These are phyloP conservation scores for Zophobas morio DNA, from an alignment of 1,140 invertebrate genomes.

Conservation along the genomic window DNA sequence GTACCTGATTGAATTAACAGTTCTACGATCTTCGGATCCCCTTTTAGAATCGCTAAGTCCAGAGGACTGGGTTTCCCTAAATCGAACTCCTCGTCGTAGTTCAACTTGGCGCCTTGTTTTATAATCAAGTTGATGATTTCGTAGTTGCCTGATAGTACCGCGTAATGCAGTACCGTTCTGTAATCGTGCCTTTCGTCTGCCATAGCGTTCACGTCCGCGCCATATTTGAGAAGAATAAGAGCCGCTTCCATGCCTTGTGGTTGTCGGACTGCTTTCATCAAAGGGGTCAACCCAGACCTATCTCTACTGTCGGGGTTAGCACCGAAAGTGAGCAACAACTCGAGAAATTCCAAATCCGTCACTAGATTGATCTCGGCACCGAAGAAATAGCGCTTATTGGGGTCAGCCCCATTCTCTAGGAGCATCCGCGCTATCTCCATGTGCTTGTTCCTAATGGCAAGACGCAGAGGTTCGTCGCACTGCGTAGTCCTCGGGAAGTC, in stretches of 20 bases:
- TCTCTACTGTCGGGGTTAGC: conserved; percentile 90
- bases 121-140: conserved; percentile 86
- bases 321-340: conserved; percentile 86
- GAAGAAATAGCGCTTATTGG: conserved; percentile 89
- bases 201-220: conserved; percentile 87
- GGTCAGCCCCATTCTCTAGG: conserved; percentile 81
- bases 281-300: conserved; percentile 85
- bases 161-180: conserved; percentile 89
- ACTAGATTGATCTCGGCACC: conserved; percentile 92
- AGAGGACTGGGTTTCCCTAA: conserved; percentile 87
- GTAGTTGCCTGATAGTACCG: conserved; percentile 84
- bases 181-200: conserved; percentile 86
- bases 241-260: conserved; percentile 85
- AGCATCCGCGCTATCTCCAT: conserved; percentile 80
- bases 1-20: conserved; percentile 79
- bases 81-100: conserved; percentile 74
- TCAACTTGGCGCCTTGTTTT: conserved; percentile 84
- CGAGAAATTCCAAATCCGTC: conserved; percentile 85
- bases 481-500: conserved; percentile 80
- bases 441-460: conserved; percentile 90
- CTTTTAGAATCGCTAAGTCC: conserved; percentile 87
- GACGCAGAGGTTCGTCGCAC: conserved; percentile 85
- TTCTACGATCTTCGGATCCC: conserved; percentile 81
- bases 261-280: conserved; percentile 89
- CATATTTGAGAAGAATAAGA: conserved; percentile 82